Evolutionary conservation across 2,888 invertebrate species (phyloP).

Genomic region (Acleris cristana): DNA sequence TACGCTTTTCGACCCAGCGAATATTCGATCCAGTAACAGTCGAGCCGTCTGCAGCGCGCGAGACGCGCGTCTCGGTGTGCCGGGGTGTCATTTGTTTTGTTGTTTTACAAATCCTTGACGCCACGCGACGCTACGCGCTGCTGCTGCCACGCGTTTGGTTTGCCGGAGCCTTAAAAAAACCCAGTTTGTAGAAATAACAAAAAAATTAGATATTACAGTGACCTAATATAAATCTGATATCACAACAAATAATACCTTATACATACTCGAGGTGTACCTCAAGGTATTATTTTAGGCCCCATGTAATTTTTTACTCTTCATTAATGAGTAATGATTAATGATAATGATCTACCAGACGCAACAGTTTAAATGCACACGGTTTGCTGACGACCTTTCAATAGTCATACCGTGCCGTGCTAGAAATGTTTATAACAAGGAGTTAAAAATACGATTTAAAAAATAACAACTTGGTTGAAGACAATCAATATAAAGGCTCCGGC

Average conservation of each 20-base stretch:
- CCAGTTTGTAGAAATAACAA: not conserved
- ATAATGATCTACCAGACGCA: not conserved
- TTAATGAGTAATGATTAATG: too few species aligned
- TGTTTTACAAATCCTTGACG: too few species aligned
- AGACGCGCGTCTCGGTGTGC: too few species aligned
- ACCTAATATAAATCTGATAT: not conserved
- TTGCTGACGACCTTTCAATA: not conserved
- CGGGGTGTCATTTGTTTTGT: too few species aligned
- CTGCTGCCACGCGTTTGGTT: too few species aligned
- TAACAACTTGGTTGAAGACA: not conserved
- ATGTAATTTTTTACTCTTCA: not conserved
- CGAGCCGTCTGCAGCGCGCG: too few species aligned
- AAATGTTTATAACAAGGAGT: not conserved
- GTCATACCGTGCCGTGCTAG: not conserved
- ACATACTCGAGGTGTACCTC: slow-evolving; percentile 1
- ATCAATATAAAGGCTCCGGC: too few species aligned
- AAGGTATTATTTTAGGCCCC: not conserved
- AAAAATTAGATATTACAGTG: not conserved
- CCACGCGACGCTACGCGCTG: too few species aligned
- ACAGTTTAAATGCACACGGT: not conserved
- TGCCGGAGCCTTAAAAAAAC: too few species aligned
- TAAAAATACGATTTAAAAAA: not conserved
- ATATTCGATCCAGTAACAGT: too few species aligned
- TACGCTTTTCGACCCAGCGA: too few species aligned
- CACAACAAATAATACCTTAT: not conserved